Conservation (phyloP, 1,140 invertebrate genomes). For the Apis mellifera region DNA sequence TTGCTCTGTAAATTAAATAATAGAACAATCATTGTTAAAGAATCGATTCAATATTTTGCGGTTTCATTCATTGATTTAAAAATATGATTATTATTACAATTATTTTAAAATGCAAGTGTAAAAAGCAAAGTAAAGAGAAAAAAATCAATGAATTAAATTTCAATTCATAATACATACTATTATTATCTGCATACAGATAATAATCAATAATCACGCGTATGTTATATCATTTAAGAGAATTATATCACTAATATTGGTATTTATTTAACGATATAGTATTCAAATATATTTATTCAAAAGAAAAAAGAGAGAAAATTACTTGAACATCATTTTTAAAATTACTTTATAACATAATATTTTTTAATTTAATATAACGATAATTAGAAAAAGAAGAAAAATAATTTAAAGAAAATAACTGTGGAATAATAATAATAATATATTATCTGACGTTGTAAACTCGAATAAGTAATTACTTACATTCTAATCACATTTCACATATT, state of each 20-base stretch:
- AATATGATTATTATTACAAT: constrained; percentile 7
- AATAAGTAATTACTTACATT: neutral
- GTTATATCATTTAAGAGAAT: neutral
- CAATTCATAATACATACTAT: neutral
- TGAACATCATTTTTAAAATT: neutral
- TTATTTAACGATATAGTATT: neutral
- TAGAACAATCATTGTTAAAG: constrained; percentile 26
- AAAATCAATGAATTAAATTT: constrained; percentile 13
- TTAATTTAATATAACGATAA: neutral
- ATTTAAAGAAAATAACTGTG: neutral
- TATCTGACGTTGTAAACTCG: constrained; percentile 1
- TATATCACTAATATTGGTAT: neutral
- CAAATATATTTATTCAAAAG: neutral
- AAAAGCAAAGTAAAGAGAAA: neutral
- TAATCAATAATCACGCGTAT: neutral
- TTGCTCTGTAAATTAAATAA: constrained; percentile 29
- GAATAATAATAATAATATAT: neutral
- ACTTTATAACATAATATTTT: no score
- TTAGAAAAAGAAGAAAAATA: neutral
- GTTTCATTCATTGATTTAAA: constrained; percentile 23
- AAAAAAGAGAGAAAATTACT: neutral
- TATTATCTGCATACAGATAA: neutral
- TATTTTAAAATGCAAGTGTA: neutral
- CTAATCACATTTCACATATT: constrained; percentile 14
- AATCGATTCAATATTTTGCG: constrained; percentile 43